Evolutionary conservation across 2,888 invertebrate species (phyloP).

Genomic region (Melieria omissa): DNA sequence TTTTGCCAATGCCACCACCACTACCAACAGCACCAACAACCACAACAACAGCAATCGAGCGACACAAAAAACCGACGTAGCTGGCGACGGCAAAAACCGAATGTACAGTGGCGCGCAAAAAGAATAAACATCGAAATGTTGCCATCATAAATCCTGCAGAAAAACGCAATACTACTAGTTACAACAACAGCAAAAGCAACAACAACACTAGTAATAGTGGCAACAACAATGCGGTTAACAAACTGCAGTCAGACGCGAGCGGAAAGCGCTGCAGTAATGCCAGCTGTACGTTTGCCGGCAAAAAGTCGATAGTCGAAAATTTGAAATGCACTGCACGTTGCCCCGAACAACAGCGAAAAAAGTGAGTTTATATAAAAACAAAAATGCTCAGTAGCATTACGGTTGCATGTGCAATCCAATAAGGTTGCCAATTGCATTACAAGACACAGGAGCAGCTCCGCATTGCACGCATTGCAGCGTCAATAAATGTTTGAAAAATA

Average conservation of each 20-base stretch:
- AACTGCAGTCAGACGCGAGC: slow-evolving; percentile 2
- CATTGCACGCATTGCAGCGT: neutral
- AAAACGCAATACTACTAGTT: neutral
- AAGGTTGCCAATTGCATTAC: too few species aligned
- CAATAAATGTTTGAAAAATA: neutral
- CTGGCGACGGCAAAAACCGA: neutral
- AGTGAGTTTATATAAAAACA: too few species aligned
- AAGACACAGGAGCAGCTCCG: too few species aligned
- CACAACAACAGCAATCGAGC: neutral
- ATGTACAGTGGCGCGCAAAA: neutral
- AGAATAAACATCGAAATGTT: slow-evolving; percentile 29
- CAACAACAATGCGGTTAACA: slow-evolving; percentile 3
- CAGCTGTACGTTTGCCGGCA: neutral
- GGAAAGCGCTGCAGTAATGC: neutral
- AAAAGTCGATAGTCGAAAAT: slow-evolving; percentile 14
- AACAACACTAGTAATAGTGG: neutral
- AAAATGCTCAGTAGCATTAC: too few species aligned
- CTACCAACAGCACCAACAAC: slow-evolving; percentile 10
- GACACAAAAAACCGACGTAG: neutral
- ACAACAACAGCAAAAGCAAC: neutral
- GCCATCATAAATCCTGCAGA: slow-evolving; percentile 29
- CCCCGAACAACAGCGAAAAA: too few species aligned
- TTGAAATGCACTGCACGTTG: slow-evolving; percentile 28
- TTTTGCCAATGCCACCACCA: neutral
- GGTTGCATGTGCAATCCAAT: too few species aligned